These are phyloP conservation scores for Perca fluviatilis DNA, from an alignment of 2,113 vertebrate genomes.

Conservation along the genomic window DNA sequence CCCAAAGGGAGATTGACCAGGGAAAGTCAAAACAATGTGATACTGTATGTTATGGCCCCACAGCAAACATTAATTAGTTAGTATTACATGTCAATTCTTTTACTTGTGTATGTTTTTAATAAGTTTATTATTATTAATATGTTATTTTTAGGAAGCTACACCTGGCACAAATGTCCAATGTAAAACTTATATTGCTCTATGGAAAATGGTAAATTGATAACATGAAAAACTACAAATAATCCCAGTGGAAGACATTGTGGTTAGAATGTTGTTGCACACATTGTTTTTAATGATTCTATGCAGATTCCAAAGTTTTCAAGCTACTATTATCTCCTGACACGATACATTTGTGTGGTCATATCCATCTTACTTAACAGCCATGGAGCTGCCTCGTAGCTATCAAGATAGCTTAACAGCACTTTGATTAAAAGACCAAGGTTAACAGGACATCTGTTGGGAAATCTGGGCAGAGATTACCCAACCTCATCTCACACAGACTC, in stretches of 20 bases:
- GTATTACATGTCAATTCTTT: background rate
- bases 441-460: slow-evolving; percentile 81
- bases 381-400: slow-evolving; percentile 56
- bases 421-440: slow-evolving; percentile 84
- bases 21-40: background rate
- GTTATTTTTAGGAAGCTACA: background rate
- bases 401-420: slow-evolving; percentile 78
- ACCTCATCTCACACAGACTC: slow-evolving; percentile 70
- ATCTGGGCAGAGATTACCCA: slow-evolving; percentile 82
- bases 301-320: background rate
- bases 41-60: background rate
- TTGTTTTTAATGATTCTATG: background rate
- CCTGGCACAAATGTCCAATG: background rate
- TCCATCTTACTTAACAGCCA: slow-evolving; percentile 61
- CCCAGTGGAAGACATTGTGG: background rate
- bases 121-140: background rate
- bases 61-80: background rate
- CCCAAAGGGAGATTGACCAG: background rate
- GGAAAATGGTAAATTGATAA: background rate
- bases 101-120: background rate
- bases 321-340: slow-evolving; percentile 16
- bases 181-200: background rate
- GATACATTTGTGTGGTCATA: slow-evolving; percentile 27
- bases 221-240: background rate
- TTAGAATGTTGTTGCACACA: background rate